Conservation (phyloP, 2,888 invertebrate species). For the Oscheius sp. region DNA sequence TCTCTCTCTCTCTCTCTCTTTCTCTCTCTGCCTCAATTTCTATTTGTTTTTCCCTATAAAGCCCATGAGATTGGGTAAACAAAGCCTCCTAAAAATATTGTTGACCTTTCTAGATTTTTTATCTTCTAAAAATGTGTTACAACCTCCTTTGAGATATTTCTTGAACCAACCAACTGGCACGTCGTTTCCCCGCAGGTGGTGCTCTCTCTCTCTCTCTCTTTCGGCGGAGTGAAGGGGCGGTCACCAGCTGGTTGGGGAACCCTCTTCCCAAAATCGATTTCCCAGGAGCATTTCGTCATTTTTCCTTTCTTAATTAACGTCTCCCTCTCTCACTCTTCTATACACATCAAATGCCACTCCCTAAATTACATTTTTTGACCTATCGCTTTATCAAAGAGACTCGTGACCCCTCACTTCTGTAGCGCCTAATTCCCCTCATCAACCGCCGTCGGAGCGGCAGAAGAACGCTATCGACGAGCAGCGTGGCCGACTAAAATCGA, state of each 20-base stretch:
- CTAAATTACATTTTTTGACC: not conserved
- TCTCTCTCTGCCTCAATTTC: not conserved
- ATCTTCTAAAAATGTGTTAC: not conserved
- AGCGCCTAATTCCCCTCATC: not conserved
- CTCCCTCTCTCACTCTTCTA: not conserved
- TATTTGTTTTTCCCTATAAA: not conserved
- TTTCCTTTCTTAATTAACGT: not conserved
- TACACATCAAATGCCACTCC: not conserved
- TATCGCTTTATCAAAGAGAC: not conserved
- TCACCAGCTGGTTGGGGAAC: not conserved
- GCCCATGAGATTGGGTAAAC: not conserved
- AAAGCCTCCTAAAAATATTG: not conserved
- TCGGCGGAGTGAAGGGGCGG: no score
- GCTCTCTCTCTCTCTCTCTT: no score
- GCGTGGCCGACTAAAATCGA: conserved; percentile 12
- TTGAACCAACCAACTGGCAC: conserved; percentile 18
- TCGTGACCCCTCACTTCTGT: not conserved
- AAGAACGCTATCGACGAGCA: conserved; percentile 15
- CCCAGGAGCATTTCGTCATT: not conserved
- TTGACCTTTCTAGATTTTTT: not conserved
- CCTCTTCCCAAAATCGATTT: conserved; percentile 4
- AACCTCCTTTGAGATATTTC: not conserved
- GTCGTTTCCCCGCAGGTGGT: conserved; percentile 15
- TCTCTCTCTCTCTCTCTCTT: not conserved
- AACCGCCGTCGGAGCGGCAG: not conserved